Evolutionary conservation across 2,888 invertebrate genomes (phyloP), one percentile per base, ranked within the genome.

Genomic region (Lysandra bellargus): DNA sequence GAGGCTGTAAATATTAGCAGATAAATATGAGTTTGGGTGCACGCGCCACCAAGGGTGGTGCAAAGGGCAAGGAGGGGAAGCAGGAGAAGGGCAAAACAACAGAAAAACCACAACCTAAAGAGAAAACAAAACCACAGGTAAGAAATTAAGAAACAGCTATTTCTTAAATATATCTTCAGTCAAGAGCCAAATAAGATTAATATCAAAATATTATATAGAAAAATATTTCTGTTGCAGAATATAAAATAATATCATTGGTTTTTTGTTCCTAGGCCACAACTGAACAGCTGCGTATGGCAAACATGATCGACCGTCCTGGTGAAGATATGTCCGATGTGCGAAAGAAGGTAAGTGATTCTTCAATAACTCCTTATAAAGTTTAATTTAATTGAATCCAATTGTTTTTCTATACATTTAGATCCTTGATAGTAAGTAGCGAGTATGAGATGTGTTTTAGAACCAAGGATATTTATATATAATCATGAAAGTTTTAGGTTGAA

Each of bases 281-380:
- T 91, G 98, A 98, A 95, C 98, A 98, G 93, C 96, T 97, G 88
- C 96, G 97, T 86, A 96, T 98, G 95, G 97, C 97, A 91, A 96
- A 97, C 95, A 97, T 98, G 89, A 97, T 97, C 89, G 96, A 96
- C 88, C 95, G 96, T 86, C 95, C 95, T 95, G 95, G 95, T 88
- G 92, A 95, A 88, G 93, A 96, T 92, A 93, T 95, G 87, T 95
- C 95, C 81, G 95, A 95, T 87, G 96, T 96, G 89, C 95, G 95
- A 85, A 95, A 95, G 91, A 96, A 96, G 95, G 93, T 93, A 81
- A 89, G 91, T 83, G 1, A 57, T 12, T 12, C 17, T 73, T 4
- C 12, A 12, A 60, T 37, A 69, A 23, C 14, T 9, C 12, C 14
- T 7, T 4, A 12, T 12, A 30, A 30, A 7, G 2, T 17, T 23